Evolutionary conservation across 2,113 vertebrate genomes (phyloP), one percentile per base, ranked within the genome.

Genomic region (Mesoclemmys tuberculata): DNA sequence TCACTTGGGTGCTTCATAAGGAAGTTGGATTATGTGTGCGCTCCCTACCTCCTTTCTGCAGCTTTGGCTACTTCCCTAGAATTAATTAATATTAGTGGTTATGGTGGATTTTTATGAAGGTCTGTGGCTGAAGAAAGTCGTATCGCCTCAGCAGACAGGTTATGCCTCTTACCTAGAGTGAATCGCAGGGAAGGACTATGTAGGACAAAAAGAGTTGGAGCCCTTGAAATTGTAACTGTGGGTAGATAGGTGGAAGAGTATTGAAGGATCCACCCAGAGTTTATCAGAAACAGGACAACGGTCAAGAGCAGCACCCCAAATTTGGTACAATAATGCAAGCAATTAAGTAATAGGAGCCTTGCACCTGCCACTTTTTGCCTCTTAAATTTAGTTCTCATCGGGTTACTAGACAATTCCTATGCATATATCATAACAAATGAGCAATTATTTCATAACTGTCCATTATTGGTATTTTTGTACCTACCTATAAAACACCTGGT

Each of bases 51-150:
- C 27, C 12, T 88, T 90, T 3, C 10, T 27, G 6, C 0, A 2
- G 2, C 2, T 46, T 49, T 48, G 35, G 80, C 52, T 88, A 41
- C 0, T 0, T 19, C 75, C 14, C 18, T 35, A 75, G 12, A 41
- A 87, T 75, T 41, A 75, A 26, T 12, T 75, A 10, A 9, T 44
- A 26, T 26, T 44, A 26, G 24, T 44, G 6, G 21, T 75, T 44
- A 75, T 24, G 22, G 41, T 26, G 41, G 38, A 68, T 68, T n/a
- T 68, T 68, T 68, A n/a, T 21, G 10, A 44, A 75, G 44, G 71
- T 44, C 1, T 1, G 0, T 11, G 7, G 3, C 19, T 58, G 27
- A n/a, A 51, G 80, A 88, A 87, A 83, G 1, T 4, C 14, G 3
- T 55, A 41, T 55, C 1, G 52, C 22, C 71, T 85, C 75, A 78